A percentile compares a stretch with the other conserved stretches of the same genome.
Evolutionary conservation across 35 echinoderm and acorn worm species (phyloP).

Genomic region (Heliocidaris tuberculata): DNA sequence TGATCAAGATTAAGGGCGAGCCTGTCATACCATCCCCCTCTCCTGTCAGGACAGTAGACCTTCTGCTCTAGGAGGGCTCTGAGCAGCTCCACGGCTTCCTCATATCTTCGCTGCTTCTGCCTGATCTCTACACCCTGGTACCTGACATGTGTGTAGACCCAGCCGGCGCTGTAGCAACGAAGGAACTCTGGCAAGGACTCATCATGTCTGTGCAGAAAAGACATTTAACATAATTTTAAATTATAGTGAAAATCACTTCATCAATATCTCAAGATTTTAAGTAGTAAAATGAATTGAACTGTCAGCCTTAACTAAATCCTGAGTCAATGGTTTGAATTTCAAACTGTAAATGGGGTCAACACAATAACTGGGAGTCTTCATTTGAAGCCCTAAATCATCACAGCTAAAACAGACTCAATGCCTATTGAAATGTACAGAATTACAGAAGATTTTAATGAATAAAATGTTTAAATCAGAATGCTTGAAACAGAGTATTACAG

Average conservation of each 20-base stretch:
- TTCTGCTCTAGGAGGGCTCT: slow-evolving; percentile 50
- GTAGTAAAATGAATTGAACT: too few relatives aligned
- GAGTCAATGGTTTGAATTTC: too few relatives aligned
- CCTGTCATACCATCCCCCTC: slow-evolving; percentile 89
- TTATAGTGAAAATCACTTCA: background rate
- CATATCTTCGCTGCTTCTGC: slow-evolving; percentile 87
- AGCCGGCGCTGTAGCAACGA: slow-evolving; percentile 73
- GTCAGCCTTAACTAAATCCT: too few relatives aligned
- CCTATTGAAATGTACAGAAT: too few relatives aligned
- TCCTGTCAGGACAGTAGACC: slow-evolving; percentile 73
- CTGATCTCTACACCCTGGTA: slow-evolving; percentile 86
- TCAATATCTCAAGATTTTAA: too few relatives aligned
- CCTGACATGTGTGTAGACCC: slow-evolving; percentile 70
- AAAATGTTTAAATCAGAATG: too few relatives aligned
- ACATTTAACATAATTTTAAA: background rate
- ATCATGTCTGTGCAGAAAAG: slow-evolving; percentile 59
- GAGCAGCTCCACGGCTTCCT: slow-evolving; percentile 80
- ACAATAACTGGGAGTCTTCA: too few relatives aligned
- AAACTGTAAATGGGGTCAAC: too few relatives aligned
- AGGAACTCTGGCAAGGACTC: slow-evolving; percentile 70
- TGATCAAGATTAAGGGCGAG: slow-evolving; percentile 92
- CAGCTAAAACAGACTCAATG: too few relatives aligned
- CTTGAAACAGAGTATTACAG: too few relatives aligned
- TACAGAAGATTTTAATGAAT: too few relatives aligned
- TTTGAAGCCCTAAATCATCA: too few relatives aligned